Evolutionary conservation across 2,888 invertebrate species (phyloP).

Genomic region (Ormyrus labotus): DNA sequence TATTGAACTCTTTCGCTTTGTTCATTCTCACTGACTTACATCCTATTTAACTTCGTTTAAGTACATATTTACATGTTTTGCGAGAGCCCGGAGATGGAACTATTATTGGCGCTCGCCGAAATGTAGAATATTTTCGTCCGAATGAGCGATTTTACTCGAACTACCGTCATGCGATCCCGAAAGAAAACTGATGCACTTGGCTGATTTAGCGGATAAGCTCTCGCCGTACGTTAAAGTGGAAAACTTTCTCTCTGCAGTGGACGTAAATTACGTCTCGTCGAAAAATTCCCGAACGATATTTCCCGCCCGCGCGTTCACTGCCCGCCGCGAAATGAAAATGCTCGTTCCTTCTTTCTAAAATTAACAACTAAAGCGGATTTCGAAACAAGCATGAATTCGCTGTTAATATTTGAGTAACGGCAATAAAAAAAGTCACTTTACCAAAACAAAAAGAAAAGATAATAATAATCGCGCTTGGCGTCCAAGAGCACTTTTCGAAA

Average conservation of each 20-base stretch:
- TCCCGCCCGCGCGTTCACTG: not conserved
- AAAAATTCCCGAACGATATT: not conserved
- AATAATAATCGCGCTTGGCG: too few species aligned
- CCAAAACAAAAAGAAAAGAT: too few species aligned
- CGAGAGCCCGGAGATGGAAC: not conserved
- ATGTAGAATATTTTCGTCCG: slow-evolving; percentile 9
- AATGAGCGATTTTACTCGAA: slow-evolving; percentile 28
- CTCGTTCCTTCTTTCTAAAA: too few species aligned
- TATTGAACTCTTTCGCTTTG: slow-evolving; percentile 8
- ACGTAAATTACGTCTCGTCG: not conserved
- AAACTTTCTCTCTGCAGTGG: slow-evolving; percentile 8
- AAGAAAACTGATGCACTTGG: slow-evolving; percentile 22
- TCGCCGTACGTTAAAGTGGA: slow-evolving; percentile 1
- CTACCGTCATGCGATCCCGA: not conserved
- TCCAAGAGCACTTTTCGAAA: too few species aligned
- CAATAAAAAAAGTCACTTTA: too few species aligned
- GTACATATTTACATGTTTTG: slow-evolving; percentile 55
- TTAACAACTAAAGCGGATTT: too few species aligned
- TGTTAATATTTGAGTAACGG: too few species aligned
- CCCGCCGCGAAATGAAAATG: too few species aligned
- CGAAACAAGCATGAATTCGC: too few species aligned
- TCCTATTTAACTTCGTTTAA: slow-evolving; percentile 48
- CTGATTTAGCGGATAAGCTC: slow-evolving; percentile 22
- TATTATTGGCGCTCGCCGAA: not conserved
- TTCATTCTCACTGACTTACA: slow-evolving; percentile 43